Conservation (phyloP, 2,888 invertebrate genomes). For the Caradrina clavipalpis region DNA sequence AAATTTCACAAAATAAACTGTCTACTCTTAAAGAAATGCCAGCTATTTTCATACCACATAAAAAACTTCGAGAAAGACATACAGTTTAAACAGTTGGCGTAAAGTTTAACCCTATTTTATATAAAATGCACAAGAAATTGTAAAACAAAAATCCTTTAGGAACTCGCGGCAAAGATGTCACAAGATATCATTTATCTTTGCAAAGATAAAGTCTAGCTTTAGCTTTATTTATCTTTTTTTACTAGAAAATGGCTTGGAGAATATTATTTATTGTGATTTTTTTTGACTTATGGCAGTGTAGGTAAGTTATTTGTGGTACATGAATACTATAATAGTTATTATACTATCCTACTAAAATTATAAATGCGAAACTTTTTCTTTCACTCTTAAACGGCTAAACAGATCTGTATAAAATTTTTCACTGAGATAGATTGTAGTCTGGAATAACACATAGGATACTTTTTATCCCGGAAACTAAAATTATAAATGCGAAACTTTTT, state of each 20-base stretch:
- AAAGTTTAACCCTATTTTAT: slow-evolving; percentile 36
- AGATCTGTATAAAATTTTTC: too few relatives aligned
- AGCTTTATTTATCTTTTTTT: slow-evolving; percentile 48
- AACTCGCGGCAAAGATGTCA: slow-evolving; percentile 38
- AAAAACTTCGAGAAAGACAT: background rate
- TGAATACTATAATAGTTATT: too few relatives aligned
- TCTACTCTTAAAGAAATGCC: background rate
- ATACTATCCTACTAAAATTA: too few relatives aligned
- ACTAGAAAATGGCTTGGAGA: slow-evolving; percentile 36
- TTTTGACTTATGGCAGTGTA: slow-evolving; percentile 4
- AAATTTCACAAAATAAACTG: background rate
- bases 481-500: too few relatives aligned
- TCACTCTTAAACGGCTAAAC: too few relatives aligned
- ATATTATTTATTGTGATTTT: slow-evolving; percentile 36
- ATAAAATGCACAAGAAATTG: slow-evolving; percentile 33
- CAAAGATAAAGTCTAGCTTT: slow-evolving; percentile 35
- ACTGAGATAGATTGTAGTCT: too few relatives aligned
- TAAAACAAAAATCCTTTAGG: slow-evolving; percentile 38
- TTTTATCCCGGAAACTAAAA: too few relatives aligned
- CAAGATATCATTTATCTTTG: slow-evolving; percentile 51
- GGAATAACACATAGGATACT: too few relatives aligned
- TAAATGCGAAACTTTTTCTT: too few relatives aligned
- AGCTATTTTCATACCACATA: background rate
- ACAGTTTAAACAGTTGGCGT: slow-evolving; percentile 13
- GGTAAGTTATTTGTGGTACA: too few relatives aligned